phyloP scores from a whole-genome alignment of 2,113 vertebrate genomes.

The Procavia capensis region DNA sequence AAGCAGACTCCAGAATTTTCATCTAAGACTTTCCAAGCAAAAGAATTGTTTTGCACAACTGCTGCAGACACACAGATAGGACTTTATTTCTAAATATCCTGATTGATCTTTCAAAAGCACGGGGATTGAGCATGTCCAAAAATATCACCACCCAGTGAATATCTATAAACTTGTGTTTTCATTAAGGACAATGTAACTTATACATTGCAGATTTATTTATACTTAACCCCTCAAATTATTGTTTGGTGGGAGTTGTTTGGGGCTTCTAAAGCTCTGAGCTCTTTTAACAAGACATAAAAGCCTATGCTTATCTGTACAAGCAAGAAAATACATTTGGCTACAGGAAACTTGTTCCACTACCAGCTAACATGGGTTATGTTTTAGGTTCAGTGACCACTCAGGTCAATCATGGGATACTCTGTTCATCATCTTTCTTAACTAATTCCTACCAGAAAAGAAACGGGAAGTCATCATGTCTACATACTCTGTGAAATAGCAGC shows the following conservation, averaged over 20 bases:
- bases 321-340: slow-evolving; percentile 6
- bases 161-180: slow-evolving; percentile 58
- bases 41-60: slow-evolving; percentile 74
- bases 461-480: neutral
- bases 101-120: slow-evolving; percentile 62
- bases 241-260: neutral
- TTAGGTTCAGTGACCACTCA: neutral
- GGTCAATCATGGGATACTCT: neutral
- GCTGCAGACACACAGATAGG: neutral
- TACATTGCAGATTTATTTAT: slow-evolving; percentile 36
- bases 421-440: neutral
- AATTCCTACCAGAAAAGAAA: neutral
- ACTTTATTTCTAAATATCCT: slow-evolving; percentile 66
- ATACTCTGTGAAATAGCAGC: neutral
- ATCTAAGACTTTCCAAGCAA: slow-evolving; percentile 79
- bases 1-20: slow-evolving; percentile 72
- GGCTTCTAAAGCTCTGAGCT: slow-evolving; percentile 23
- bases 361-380: neutral
- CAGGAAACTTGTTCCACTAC: neutral
- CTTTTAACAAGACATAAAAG: slow-evolving; percentile 46
- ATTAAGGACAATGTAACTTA: slow-evolving; percentile 46
- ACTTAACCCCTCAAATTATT: slow-evolving; percentile 30
- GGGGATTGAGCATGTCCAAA: neutral
- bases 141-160: slow-evolving; percentile 58
- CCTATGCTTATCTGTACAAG: slow-evolving; percentile 39